A percentile compares a stretch with the other conserved stretches of the same genome.
phyloP scores from a whole-genome alignment of 92 coral and sea anemone genomes.

The Heliopora coerulea region DNA sequence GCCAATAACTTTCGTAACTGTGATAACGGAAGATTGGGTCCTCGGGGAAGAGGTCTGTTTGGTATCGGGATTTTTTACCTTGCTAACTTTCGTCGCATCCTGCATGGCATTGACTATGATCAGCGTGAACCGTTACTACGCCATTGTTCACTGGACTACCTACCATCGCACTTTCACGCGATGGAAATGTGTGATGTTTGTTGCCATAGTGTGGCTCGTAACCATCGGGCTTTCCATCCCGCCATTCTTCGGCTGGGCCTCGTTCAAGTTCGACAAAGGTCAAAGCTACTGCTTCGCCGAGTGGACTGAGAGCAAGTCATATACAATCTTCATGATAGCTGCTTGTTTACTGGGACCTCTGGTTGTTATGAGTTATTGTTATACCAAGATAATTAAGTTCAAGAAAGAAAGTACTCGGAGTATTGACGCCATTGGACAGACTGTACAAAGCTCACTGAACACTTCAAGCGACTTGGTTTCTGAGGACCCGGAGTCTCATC shows the following conservation, averaged over 20 bases:
- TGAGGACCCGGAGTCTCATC: too few relatives aligned
- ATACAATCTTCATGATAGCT: conserved; percentile 77
- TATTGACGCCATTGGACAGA: not conserved
- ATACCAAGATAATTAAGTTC: conserved; percentile 62
- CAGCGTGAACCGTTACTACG: conserved; percentile 77
- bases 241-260: conserved; percentile 87
- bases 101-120: conserved; percentile 82
- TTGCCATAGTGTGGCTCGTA: conserved; percentile 60
- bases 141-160: conserved; percentile 75
- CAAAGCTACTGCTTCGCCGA: conserved; percentile 80
- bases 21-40: conserved; percentile 57
- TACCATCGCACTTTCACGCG: conserved; percentile 58
- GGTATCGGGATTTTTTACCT: conserved; percentile 65
- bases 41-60: conserved; percentile 64
- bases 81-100: conserved; percentile 81
- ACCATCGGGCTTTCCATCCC: conserved; percentile 64
- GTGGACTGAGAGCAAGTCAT: conserved; percentile 68
- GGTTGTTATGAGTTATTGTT: conserved; percentile 58
- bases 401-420: conserved; percentile 38
- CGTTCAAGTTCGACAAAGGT: conserved; percentile 63
- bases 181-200: conserved; percentile 32
- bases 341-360: conserved; percentile 81
- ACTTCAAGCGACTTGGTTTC: too few relatives aligned
- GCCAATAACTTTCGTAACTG: conserved; percentile 78
- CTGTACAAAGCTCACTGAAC: not conserved